Evolutionary conservation across 2,888 invertebrate genomes (phyloP).

Genomic region (Mimas tiliae): DNA sequence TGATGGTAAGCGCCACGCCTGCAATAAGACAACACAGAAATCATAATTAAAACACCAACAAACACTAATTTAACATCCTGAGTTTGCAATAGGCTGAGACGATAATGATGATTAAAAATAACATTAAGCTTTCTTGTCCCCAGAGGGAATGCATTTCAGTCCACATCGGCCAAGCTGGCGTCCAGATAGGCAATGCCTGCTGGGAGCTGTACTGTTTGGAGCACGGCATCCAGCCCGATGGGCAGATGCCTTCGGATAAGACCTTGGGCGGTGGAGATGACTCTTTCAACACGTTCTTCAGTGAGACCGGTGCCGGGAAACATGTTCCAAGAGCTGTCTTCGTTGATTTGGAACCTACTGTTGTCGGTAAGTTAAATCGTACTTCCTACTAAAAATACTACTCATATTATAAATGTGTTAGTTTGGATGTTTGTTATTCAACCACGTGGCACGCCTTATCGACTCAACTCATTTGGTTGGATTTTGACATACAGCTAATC

Average conservation of each 20-base stretch:
- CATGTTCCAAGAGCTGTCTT: conserved; percentile 95
- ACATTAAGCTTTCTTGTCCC: neutral
- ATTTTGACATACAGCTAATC: too few relatives aligned
- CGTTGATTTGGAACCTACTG: conserved; percentile 96
- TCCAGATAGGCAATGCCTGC: conserved; percentile 94
- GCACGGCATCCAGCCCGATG: conserved; percentile 93
- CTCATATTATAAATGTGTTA: too few relatives aligned
- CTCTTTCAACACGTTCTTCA: conserved; percentile 91
- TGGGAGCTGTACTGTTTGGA: conserved; percentile 95
- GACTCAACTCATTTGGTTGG: too few relatives aligned
- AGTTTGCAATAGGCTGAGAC: too few relatives aligned
- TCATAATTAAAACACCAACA: too few relatives aligned
- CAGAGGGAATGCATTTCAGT: conserved; percentile 95
- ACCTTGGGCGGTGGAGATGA: conserved; percentile 90
- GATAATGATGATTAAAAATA: neutral
- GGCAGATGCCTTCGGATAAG: conserved; percentile 94
- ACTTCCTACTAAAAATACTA: too few relatives aligned
- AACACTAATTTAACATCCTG: too few relatives aligned
- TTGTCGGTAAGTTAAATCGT: conserved; percentile 91
- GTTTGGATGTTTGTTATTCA: too few relatives aligned
- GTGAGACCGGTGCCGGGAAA: conserved; percentile 90
- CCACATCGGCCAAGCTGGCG: conserved; percentile 94
- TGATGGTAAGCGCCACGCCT: too few relatives aligned
- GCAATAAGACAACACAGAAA: too few relatives aligned
- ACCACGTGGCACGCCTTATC: too few relatives aligned